Percentiles rank a stretch among this genome's conserved stretches.
phyloP scores from a whole-genome alignment of 2,888 invertebrate genomes.

The Drosophila leonis region DNA sequence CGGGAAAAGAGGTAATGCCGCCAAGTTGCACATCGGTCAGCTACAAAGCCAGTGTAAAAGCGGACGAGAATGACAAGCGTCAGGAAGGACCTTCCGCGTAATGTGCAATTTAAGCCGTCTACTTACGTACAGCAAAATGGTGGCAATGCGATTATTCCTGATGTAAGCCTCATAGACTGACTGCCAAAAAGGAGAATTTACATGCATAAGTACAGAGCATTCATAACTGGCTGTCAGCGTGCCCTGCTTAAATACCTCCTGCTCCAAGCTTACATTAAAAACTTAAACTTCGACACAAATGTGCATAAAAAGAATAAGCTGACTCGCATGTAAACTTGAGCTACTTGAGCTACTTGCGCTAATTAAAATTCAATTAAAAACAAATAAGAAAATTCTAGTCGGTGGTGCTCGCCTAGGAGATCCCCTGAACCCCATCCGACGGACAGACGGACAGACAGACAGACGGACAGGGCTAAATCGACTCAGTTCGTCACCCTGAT shows the following conservation, averaged over 20 bases:
- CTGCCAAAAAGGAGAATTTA: not conserved
- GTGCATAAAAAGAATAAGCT: too few relatives aligned
- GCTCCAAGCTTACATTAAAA: not conserved
- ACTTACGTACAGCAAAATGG: constrained; percentile 53
- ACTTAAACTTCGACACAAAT: too few relatives aligned
- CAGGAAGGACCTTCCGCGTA: not conserved
- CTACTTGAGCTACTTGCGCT: not conserved
- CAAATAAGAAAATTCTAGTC: too few relatives aligned
- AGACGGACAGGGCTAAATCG: too few relatives aligned
- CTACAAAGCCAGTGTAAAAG: constrained; percentile 23
- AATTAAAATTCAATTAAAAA: not conserved
- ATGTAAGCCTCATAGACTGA: not conserved
- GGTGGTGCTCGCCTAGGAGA: too few relatives aligned
- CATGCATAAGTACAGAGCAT: not conserved
- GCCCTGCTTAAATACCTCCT: not conserved
- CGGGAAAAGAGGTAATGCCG: constrained; percentile 44
- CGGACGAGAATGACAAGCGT: not conserved
- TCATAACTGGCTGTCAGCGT: not conserved
- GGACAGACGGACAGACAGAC: too few relatives aligned
- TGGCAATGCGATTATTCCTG: constrained; percentile 37
- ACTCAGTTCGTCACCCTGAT: too few relatives aligned
- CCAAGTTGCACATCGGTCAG: constrained; percentile 42
- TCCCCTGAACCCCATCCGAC: too few relatives aligned
- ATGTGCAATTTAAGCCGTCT: constrained; percentile 15
- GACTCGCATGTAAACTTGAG: not conserved